Conservation (phyloP, 2,888 invertebrate genomes). For the Philonicus albiceps region DNA sequence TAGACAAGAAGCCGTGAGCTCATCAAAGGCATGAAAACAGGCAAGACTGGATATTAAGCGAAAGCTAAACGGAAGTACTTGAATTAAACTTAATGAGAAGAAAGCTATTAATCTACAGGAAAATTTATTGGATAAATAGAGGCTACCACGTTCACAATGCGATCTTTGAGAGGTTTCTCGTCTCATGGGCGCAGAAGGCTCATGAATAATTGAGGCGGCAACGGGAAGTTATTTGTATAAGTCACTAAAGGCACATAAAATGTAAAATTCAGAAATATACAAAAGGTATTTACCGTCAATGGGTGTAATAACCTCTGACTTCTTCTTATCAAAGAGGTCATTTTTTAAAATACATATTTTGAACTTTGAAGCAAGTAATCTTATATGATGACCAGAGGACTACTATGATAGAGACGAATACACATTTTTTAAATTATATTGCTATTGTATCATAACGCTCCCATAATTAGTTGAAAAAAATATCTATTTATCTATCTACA, state of each 20-base stretch:
- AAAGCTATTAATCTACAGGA: conserved; percentile 46
- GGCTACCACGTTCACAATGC: neutral
- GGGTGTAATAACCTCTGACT: neutral
- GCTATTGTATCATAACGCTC: too few species aligned
- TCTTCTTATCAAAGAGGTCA: neutral
- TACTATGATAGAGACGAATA: too few species aligned
- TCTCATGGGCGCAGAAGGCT: neutral
- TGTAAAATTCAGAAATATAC: neutral
- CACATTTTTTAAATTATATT: too few species aligned
- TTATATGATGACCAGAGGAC: too few species aligned
- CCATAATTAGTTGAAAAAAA: too few species aligned
- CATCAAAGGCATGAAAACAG: neutral
- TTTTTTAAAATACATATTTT: neutral
- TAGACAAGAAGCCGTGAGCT: neutral
- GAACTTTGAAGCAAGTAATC: too few species aligned
- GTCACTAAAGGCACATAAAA: neutral
- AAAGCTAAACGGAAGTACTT: conserved; percentile 44
- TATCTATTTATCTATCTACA: too few species aligned
- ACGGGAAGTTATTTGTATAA: neutral
- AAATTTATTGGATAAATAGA: conserved; percentile 47
- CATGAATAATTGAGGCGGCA: neutral
- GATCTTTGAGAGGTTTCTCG: neutral
- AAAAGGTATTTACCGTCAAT: neutral
- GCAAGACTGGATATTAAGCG: neutral
- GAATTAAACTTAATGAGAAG: conserved; percentile 48